phyloP scores from a whole-genome alignment of 2,797 vertebrate species.

The Epinephelus awoara region DNA sequence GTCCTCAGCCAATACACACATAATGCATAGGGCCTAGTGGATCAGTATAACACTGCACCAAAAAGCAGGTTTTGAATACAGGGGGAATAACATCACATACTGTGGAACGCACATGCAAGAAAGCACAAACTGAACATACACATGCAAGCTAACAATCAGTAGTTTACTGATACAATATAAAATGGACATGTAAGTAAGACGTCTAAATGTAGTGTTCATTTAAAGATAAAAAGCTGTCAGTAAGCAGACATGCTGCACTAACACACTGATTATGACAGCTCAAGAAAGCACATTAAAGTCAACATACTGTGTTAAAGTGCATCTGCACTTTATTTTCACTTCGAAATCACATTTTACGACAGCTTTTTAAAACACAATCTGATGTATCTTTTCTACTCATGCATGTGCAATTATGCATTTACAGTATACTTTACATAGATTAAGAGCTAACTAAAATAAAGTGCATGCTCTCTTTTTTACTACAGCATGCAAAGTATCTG shows the following conservation, averaged over 20 bases:
- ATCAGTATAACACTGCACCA: neutral
- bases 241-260: slow-evolving; percentile 4
- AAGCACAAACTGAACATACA: neutral
- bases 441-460: neutral
- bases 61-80: slow-evolving; percentile 13
- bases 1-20: slow-evolving; percentile 7
- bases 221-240: slow-evolving; percentile 28
- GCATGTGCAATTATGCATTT: neutral
- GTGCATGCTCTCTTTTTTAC: neutral
- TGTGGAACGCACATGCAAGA: neutral
- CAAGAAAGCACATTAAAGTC: slow-evolving; percentile 8
- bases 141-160: neutral
- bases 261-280: slow-evolving; percentile 1
- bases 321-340: neutral
- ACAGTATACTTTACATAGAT: neutral
- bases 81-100: neutral
- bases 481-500: neutral
- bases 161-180: slow-evolving; percentile 8
- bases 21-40: slow-evolving; percentile 8
- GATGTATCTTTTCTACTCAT: neutral
- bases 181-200: neutral
- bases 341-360: neutral
- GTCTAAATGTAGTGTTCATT: slow-evolving; percentile 18
- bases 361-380: slow-evolving; percentile 4
- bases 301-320: neutral